Evolutionary conservation across 2,888 invertebrate genomes (phyloP).

Genomic region (Neoascia interrupta): DNA sequence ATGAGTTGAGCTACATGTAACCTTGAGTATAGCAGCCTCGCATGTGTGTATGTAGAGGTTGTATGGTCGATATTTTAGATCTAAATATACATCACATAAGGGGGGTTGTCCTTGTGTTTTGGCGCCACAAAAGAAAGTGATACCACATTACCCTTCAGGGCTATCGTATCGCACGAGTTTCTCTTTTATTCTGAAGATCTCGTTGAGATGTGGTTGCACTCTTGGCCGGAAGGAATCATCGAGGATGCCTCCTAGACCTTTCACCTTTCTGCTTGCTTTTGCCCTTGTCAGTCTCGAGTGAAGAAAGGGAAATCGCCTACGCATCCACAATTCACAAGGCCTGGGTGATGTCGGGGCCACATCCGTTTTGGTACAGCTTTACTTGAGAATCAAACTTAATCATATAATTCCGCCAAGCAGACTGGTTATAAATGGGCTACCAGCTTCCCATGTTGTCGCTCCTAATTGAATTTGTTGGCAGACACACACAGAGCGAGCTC

Average conservation of each 20-base stretch:
- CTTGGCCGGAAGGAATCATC: conserved; percentile 27
- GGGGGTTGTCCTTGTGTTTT: conserved; percentile 22
- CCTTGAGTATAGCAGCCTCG: no score
- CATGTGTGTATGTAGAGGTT: no score
- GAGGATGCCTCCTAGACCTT: conserved; percentile 39
- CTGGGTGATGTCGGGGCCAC: conserved; percentile 4
- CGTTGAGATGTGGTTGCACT: conserved; percentile 46
- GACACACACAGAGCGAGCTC: conserved; percentile 22
- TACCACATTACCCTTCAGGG: conserved; percentile 1
- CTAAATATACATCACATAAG: no score
- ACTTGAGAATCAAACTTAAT: conserved; percentile 13
- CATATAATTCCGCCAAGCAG: background rate
- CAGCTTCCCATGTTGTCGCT: conserved; percentile 12
- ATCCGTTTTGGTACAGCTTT: background rate
- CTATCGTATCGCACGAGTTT: background rate
- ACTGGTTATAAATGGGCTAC: background rate
- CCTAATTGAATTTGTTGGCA: conserved; percentile 46
- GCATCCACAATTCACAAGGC: no score
- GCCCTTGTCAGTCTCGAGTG: conserved; percentile 14
- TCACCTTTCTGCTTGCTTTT: no score
- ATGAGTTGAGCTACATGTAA: no score
- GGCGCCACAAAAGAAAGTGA: conserved; percentile 14
- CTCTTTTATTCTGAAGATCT: conserved; percentile 34
- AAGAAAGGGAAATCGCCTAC: no score
- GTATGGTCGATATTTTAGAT: no score